These are phyloP conservation scores for Nautilus pompilius DNA, from an alignment of 1,140 invertebrate genomes.

Conservation along the genomic window DNA sequence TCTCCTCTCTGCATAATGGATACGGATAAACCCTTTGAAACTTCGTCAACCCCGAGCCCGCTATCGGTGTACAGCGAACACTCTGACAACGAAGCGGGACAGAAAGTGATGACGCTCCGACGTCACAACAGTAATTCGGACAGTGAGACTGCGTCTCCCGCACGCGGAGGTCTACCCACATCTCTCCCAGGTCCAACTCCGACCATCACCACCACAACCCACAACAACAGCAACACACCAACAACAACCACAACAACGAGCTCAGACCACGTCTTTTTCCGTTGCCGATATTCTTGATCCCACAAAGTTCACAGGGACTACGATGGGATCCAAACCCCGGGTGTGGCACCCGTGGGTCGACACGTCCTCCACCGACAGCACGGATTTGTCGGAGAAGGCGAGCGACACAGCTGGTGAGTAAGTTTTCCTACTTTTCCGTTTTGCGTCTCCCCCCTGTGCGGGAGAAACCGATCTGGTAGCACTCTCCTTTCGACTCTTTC, in stretches of 20 bases:
- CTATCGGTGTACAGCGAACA: no score
- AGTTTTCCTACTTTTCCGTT: constrained; percentile 5
- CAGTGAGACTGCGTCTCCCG: no score
- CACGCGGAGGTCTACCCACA: no score
- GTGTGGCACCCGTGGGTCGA: constrained; percentile 26
- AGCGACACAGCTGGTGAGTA: constrained; percentile 1
- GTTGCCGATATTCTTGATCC: constrained; percentile 32
- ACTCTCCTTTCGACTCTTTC: background rate
- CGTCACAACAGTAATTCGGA: no score
- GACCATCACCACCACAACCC: no score
- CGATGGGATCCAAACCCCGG: constrained; percentile 8
- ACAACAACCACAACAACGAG: background rate
- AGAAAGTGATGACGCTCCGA: no score
- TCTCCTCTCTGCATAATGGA: no score
- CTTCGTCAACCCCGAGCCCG: no score
- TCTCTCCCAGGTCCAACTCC: no score
- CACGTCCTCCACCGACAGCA: constrained; percentile 10
- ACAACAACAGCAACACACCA: background rate
- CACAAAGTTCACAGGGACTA: constrained; percentile 21
- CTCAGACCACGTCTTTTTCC: constrained; percentile 24
- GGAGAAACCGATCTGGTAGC: background rate
- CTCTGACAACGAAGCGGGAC: no score
- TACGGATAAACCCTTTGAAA: no score
- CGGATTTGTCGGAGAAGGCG: constrained; percentile 6
- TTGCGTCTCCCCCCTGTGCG: background rate